Percentiles rank a stretch among this genome's conserved stretches.
Evolutionary conservation across 2,888 invertebrate species (phyloP).

Genomic region (Empis stercorea): DNA sequence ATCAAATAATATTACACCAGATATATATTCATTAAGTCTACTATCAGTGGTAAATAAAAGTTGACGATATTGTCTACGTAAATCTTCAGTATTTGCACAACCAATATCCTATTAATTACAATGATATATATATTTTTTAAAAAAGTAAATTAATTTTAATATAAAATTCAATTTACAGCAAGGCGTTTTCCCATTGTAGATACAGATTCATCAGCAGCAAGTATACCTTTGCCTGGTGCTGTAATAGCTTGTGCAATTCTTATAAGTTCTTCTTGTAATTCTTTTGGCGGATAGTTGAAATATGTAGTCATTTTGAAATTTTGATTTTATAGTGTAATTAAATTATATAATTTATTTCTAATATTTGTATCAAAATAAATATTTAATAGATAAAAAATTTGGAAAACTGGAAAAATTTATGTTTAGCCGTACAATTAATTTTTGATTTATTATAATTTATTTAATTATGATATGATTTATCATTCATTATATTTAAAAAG

Average conservation of each 20-base stretch:
- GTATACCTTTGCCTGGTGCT: conserved; percentile 80
- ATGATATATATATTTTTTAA: conserved; percentile 9
- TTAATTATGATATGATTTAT: too few relatives aligned
- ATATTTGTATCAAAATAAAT: too few relatives aligned
- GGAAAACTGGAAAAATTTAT: too few relatives aligned
- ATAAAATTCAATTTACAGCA: conserved; percentile 10
- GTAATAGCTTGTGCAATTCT: conserved; percentile 75
- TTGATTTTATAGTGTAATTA: too few relatives aligned
- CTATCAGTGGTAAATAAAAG: conserved; percentile 68
- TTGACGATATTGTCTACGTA: conserved; percentile 68
- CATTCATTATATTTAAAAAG: too few relatives aligned
- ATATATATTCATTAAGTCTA: conserved; percentile 59
- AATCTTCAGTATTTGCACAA: conserved; percentile 81
- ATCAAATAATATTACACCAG: conserved; percentile 93
- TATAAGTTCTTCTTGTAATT: conserved; percentile 68
- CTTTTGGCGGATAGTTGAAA: conserved; percentile 62
- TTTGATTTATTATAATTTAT: too few relatives aligned
- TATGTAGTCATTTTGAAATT: conserved; percentile 48
- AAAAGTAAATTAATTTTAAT: conserved; percentile 2
- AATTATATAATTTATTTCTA: too few relatives aligned
- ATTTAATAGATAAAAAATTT: too few relatives aligned
- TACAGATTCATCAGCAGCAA: conserved; percentile 90
- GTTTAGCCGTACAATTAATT: too few relatives aligned
- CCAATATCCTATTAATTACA: conserved; percentile 50
- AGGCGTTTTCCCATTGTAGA: conserved; percentile 38